These are phyloP conservation scores for Pseudolaguvia tuberculata DNA, from an alignment of 2,113 vertebrate genomes.

Conservation along the genomic window DNA sequence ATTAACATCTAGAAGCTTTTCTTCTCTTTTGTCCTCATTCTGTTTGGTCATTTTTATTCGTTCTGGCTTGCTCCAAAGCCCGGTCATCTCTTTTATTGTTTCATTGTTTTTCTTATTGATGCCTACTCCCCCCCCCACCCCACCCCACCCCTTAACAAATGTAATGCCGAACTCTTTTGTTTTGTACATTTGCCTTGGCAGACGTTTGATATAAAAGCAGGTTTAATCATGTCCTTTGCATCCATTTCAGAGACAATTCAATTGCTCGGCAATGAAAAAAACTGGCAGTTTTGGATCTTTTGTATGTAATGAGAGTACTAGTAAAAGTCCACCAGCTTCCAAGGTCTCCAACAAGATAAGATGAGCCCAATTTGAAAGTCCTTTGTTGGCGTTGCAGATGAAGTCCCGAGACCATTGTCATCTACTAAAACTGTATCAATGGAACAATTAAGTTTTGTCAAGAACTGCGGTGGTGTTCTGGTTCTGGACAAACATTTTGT, in stretches of 20 bases:
- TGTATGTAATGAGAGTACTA: constrained; percentile 46
- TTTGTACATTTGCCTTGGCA: constrained; percentile 30
- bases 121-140: constrained; percentile 45
- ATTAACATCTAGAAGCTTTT: constrained; percentile 38
- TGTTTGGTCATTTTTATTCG: constrained; percentile 22
- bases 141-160: constrained; percentile 46
- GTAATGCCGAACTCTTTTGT: constrained; percentile 37
- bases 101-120: constrained; percentile 16
- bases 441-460: constrained; percentile 4
- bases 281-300: constrained; percentile 35
- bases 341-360: constrained; percentile 30
- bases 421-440: not conserved
- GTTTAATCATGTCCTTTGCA: constrained; percentile 7
- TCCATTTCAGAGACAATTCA: not conserved
- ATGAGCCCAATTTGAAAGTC: not conserved
- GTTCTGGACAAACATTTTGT: constrained; percentile 48
- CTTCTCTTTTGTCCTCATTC: constrained; percentile 12
- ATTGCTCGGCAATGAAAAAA: constrained; percentile 8
- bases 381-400: constrained; percentile 42
- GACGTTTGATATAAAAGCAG: constrained; percentile 22
- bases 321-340: constrained; percentile 55
- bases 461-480: constrained; percentile 44
- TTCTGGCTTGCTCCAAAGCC: constrained; percentile 21
- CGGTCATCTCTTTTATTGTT: constrained; percentile 11
- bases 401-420: not conserved